A percentile compares a stretch with the other conserved stretches of the same genome.
These are phyloP conservation scores for Sapajus apella DNA, from an alignment of 2,113 vertebrate genomes.

Conservation along the genomic window DNA sequence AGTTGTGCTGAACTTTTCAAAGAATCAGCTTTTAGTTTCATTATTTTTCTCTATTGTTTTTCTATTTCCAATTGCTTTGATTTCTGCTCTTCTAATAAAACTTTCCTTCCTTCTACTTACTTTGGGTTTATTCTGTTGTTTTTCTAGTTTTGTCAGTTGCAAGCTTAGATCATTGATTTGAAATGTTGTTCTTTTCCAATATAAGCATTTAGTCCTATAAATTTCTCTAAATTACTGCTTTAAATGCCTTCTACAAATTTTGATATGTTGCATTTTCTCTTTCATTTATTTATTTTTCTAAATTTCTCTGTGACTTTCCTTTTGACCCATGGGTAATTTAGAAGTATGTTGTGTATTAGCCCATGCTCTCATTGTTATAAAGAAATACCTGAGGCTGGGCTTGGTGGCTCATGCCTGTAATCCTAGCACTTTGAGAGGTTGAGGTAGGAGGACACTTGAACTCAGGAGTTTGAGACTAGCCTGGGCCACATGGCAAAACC, in stretches of 20 bases:
- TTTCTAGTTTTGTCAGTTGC: background rate
- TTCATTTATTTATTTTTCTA: background rate
- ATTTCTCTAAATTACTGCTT: background rate
- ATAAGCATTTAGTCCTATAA: background rate
- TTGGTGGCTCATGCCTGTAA: too few relatives aligned
- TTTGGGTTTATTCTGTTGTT: background rate
- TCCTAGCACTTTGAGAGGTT: too few relatives aligned
- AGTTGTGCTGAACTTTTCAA: background rate
- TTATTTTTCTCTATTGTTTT: background rate
- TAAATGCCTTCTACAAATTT: background rate
- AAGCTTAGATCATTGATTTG: background rate
- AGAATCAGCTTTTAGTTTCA: background rate
- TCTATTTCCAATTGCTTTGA: background rate
- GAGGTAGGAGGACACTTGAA: too few relatives aligned
- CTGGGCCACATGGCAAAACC: too few relatives aligned
- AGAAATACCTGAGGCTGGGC: too few relatives aligned
- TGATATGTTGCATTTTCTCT: background rate
- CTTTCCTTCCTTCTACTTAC: background rate
- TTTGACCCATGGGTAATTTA: background rate
- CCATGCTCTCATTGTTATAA: too few relatives aligned
- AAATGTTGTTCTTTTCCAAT: background rate
- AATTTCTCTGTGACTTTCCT: background rate
- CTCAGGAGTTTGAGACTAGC: too few relatives aligned
- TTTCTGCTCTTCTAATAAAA: background rate
- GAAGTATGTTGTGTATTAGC: background rate